A percentile compares a stretch with the other conserved stretches of the same genome.
phyloP scores from a whole-genome alignment of 1,140 invertebrate genomes.

The Nautilus pompilius region DNA sequence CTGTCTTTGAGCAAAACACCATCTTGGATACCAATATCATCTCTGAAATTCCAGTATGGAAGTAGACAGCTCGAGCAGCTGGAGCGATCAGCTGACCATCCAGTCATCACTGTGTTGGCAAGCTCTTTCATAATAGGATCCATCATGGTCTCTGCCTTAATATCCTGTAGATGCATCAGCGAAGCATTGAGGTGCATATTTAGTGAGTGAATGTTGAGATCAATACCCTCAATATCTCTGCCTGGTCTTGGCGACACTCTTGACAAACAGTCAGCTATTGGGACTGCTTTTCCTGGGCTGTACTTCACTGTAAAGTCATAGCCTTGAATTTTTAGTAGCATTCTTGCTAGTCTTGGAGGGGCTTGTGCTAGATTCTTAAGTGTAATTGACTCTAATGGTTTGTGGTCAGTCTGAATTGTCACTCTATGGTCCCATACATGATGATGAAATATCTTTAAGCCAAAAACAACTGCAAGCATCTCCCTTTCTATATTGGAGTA shows the following conservation, averaged over 20 bases:
- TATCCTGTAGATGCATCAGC: background rate
- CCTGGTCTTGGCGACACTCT: background rate
- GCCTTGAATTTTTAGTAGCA: slow-evolving; percentile 19
- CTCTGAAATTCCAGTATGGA: slow-evolving; percentile 4
- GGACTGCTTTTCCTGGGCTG: slow-evolving; percentile 19
- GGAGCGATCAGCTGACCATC: background rate
- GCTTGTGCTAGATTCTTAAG: slow-evolving; percentile 17
- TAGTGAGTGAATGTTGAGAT: background rate
- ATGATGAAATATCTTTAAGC: slow-evolving; percentile 58
- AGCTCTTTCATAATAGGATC: slow-evolving; percentile 4
- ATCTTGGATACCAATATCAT: background rate
- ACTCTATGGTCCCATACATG: slow-evolving; percentile 48
- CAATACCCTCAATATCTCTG: background rate
- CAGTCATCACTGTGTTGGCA: background rate
- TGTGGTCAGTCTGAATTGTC: slow-evolving; percentile 21
- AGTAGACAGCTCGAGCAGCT: background rate
- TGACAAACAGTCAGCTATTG: slow-evolving; percentile 22
- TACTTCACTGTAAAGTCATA: slow-evolving; percentile 30
- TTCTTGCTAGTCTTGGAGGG: slow-evolving; percentile 22
- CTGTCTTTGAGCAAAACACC: background rate
- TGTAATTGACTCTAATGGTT: slow-evolving; percentile 23
- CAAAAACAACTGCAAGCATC: slow-evolving; percentile 58
- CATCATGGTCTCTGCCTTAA: background rate
- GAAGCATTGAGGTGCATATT: slow-evolving; percentile 1
- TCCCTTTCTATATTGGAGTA: slow-evolving; percentile 59